Base-by-base conservation (phyloP, 2,797 vertebrate genomes). In the Enteromius anoplus region DNA sequence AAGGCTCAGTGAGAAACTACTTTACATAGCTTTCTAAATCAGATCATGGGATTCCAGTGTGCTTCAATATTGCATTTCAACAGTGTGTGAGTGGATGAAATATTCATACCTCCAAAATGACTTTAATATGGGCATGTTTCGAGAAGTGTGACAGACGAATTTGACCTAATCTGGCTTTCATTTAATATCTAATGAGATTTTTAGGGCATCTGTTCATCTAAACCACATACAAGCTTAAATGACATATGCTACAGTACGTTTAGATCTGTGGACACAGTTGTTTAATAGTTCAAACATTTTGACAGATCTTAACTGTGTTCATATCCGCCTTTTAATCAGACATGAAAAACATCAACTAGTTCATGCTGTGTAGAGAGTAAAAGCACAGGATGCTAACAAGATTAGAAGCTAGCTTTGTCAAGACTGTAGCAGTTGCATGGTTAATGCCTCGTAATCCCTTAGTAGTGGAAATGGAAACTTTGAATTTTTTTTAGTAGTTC, bases 51-150 rank as follows among this genome's bases (percentile, higher is more conserved):
- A 86, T 82, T 87, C 84, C 80, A 81, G 82, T 53, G 5, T 76
- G 82, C 58, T 87, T 87, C 79, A 88, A 85, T 88, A 86, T 88
- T 88, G 75, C 80, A 87, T 85, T 69, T 69, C 71, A 75, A 78
- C 49, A 60, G 70, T 26, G 66, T 69, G 80, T 75, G 71, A 79
- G 79, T 45, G 45, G 40, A 85, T 88, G 70, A 86, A 87, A 87
- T 87, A 84, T 89, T 87, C 47, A 90, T 88, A 60, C 42, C 42
- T 51, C 58, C 71, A 88, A 88, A 86, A 86, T 87, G 37, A 69
- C 84, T 86, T 82, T 87, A 90, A 90, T 88, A 85, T 85, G 62
- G 66, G 42, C 10, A 82, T 85, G 47, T 86, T 88, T 84, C 70
- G 32, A 68, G 69, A 82, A 64, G 83, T 78, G 69, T 82, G 70